Conservation (phyloP, 2,888 invertebrate genomes). For the Caenorhabditis auriculariae region DNA sequence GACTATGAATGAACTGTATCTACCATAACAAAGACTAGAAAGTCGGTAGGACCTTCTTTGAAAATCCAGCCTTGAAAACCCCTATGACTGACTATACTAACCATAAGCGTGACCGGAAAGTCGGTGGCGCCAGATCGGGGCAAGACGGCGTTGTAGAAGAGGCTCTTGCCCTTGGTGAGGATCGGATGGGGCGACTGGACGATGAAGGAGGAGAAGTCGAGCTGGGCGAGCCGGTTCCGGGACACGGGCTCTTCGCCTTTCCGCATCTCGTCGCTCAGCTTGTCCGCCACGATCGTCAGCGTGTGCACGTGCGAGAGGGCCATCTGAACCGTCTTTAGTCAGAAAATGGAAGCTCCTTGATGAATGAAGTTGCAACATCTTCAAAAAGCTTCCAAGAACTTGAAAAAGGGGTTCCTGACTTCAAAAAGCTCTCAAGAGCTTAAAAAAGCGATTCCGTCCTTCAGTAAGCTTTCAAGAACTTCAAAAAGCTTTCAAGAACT, state of each 20-base stretch:
- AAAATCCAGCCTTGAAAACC: background rate
- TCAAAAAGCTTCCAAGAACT: too few relatives aligned
- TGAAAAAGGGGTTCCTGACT: too few relatives aligned
- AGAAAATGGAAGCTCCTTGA: background rate
- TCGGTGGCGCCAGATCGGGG: conserved; percentile 32
- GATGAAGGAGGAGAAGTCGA: conserved; percentile 38
- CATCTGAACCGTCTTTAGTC: conserved; percentile 28
- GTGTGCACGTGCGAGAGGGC: conserved; percentile 37
- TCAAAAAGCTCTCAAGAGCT: too few relatives aligned
- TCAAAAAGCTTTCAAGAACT: too few relatives aligned
- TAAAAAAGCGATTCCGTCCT: too few relatives aligned
- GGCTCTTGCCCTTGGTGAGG: conserved; percentile 44
- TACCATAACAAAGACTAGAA: too few relatives aligned
- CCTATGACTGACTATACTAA: conserved; percentile 5
- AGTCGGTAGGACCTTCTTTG: too few relatives aligned
- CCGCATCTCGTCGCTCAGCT: conserved; percentile 28
- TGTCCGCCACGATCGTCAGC: conserved; percentile 33
- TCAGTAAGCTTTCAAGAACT: too few relatives aligned
- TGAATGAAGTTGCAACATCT: background rate
- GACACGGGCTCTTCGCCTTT: conserved; percentile 38
- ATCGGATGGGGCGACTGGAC: conserved; percentile 41
- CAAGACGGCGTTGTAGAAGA: conserved; percentile 49
- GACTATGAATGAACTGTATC: too few relatives aligned
- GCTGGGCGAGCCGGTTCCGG: conserved; percentile 24
- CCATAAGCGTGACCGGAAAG: conserved; percentile 49